Percentiles rank a stretch among this genome's conserved stretches.
phyloP scores from a whole-genome alignment of 2,888 invertebrate genomes.

The Adelognathus sp. region DNA sequence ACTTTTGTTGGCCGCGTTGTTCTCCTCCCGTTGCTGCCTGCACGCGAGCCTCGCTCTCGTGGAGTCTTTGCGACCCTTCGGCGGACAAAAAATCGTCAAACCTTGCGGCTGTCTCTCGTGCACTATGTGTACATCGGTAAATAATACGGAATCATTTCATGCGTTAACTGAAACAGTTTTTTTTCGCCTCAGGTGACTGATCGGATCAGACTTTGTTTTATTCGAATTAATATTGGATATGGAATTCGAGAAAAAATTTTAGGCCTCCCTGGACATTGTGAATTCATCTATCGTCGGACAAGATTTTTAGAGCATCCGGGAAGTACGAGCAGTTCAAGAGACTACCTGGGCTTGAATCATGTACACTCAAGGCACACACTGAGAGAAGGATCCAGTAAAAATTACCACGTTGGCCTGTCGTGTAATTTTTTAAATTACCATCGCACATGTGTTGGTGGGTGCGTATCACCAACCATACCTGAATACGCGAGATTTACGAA shows the following conservation, averaged over 20 bases:
- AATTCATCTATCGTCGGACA: background rate
- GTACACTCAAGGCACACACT: too few species aligned
- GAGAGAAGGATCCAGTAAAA: too few species aligned
- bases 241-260: background rate
- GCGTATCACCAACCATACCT: too few species aligned
- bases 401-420: too few species aligned
- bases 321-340: too few species aligned
- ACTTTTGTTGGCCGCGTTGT: background rate
- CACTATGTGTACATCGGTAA: background rate
- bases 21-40: background rate
- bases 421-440: too few species aligned
- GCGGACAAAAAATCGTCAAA: background rate
- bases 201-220: background rate
- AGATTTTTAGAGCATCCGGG: too few species aligned
- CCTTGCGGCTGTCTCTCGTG: background rate
- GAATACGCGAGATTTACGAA: too few species aligned
- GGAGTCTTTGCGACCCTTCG: background rate
- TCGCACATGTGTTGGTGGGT: too few species aligned
- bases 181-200: background rate
- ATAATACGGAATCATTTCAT: background rate
- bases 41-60: constrained; percentile 21
- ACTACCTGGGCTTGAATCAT: too few species aligned
- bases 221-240: background rate
- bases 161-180: background rate
- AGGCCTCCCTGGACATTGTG: background rate